Conservation (phyloP, 2,888 invertebrate species). For the Anthophora plumipes region DNA sequence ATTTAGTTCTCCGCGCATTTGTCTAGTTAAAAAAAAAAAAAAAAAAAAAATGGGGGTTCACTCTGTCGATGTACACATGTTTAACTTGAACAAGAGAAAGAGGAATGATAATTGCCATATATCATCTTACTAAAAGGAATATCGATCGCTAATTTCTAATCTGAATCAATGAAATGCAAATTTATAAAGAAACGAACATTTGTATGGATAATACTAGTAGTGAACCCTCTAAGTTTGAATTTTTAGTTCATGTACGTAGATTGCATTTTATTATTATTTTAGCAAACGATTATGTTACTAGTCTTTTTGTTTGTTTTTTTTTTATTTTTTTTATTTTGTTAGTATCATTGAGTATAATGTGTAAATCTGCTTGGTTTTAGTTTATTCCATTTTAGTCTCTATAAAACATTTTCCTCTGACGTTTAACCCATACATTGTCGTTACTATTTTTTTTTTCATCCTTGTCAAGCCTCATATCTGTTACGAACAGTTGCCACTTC, state of each 20-base stretch:
- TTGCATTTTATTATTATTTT: constrained; percentile 47
- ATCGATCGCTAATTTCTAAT: background rate
- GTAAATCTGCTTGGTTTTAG: constrained; percentile 47
- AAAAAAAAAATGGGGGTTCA: too few species aligned
- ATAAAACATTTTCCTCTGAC: background rate
- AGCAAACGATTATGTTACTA: constrained; percentile 19
- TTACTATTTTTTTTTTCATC: background rate
- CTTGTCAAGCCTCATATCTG: background rate
- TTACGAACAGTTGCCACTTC: constrained; percentile 12
- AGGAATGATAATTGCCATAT: background rate
- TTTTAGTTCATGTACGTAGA: constrained; percentile 52
- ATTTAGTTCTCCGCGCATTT: constrained; percentile 53
- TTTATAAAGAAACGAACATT: background rate
- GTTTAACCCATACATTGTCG: background rate
- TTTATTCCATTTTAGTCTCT: constrained; percentile 33
- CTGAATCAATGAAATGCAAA: background rate
- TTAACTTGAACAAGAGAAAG: background rate
- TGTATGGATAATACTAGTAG: constrained; percentile 9
- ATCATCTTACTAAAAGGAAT: background rate
- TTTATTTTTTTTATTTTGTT: too few species aligned
- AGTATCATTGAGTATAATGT: constrained; percentile 7
- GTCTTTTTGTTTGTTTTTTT: too few species aligned
- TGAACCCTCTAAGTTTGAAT: constrained; percentile 53
- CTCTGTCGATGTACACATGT: background rate
- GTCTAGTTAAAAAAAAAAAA: constrained; percentile 37